These are phyloP conservation scores for Chymomyza fuscimana DNA, from an alignment of 2,888 invertebrate species.

Conservation along the genomic window DNA sequence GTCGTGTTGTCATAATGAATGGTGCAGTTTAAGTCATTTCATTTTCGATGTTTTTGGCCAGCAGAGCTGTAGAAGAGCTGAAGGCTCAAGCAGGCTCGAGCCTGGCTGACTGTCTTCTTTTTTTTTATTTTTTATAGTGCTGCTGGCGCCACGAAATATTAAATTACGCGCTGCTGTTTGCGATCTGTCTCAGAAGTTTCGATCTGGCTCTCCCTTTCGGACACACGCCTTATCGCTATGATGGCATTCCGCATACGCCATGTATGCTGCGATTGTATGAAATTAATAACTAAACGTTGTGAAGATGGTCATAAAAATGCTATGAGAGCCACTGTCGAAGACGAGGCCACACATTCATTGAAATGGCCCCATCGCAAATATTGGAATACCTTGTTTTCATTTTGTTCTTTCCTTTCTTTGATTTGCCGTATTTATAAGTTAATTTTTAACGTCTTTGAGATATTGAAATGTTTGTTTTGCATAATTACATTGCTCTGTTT, in stretches of 20 bases:
- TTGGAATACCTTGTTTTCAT: conserved; percentile 43
- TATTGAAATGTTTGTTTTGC: conserved; percentile 61
- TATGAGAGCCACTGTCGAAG: conserved; percentile 4
- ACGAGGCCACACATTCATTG: conserved; percentile 39
- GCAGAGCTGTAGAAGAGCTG: neutral
- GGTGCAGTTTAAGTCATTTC: conserved; percentile 78
- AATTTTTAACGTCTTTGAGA: conserved; percentile 47
- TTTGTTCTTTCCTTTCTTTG: conserved; percentile 3
- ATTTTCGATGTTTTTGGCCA: conserved; percentile 64
- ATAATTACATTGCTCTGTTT: conserved; percentile 58
- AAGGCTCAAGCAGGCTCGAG: conserved; percentile 29
- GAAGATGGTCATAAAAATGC: conserved; percentile 42
- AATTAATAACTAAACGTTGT: conserved; percentile 58
- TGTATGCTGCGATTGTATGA: conserved; percentile 42
- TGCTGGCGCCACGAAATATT: conserved; percentile 79
- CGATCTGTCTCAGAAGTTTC: conserved; percentile 12
- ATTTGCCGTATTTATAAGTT: conserved; percentile 64
- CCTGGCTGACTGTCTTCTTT: conserved; percentile 17
- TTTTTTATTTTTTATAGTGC: conserved; percentile 78
- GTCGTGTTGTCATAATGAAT: conserved; percentile 79
- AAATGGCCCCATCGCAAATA: conserved; percentile 44
- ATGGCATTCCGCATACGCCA: conserved; percentile 64
- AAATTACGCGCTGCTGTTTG: conserved; percentile 76
- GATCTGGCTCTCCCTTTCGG: conserved; percentile 4
- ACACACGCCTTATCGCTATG: neutral